Conservation (phyloP, 2,797 vertebrate genomes). For the Muraenolepis orangiensis region DNA sequence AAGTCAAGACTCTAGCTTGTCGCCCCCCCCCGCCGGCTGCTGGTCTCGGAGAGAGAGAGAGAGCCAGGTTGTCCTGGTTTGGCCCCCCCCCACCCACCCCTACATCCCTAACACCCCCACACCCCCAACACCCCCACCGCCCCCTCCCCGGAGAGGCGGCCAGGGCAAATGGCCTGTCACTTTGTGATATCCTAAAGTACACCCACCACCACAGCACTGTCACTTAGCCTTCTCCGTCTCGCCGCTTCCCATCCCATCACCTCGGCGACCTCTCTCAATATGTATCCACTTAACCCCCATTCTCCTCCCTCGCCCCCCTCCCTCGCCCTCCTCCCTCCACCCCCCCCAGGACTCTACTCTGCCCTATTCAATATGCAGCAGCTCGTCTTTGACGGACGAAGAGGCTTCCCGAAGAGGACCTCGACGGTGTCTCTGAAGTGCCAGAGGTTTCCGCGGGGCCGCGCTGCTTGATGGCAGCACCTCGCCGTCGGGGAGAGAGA, state of each 20-base stretch:
- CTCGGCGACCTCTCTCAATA: background rate
- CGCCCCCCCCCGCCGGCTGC: background rate
- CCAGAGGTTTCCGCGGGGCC: conserved; percentile 34
- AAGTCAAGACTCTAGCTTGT: background rate
- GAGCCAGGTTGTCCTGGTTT: background rate
- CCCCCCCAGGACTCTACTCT: conserved; percentile 13
- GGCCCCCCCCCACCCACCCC: background rate
- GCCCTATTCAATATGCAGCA: conserved; percentile 18
- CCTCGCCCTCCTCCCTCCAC: too few species aligned
- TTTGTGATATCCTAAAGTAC: conserved; percentile 38
- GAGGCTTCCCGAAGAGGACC: conserved; percentile 10
- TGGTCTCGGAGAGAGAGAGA: background rate
- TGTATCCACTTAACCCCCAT: conserved; percentile 16
- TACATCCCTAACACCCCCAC: background rate
- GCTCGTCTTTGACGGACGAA: conserved; percentile 10
- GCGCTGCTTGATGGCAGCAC: conserved; percentile 12
- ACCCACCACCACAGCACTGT: conserved; percentile 35
- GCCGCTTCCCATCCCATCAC: background rate
- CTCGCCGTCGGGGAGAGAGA: too few species aligned
- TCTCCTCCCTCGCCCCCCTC: too few species aligned
- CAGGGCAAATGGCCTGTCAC: conserved; percentile 37
- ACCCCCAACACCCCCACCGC: background rate
- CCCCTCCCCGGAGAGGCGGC: conserved; percentile 4
- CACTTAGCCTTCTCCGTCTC: conserved; percentile 45
- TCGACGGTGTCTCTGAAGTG: conserved; percentile 30